phyloP scores from a whole-genome alignment of 1,140 invertebrate genomes.

The Drosophila kanapiae region DNA sequence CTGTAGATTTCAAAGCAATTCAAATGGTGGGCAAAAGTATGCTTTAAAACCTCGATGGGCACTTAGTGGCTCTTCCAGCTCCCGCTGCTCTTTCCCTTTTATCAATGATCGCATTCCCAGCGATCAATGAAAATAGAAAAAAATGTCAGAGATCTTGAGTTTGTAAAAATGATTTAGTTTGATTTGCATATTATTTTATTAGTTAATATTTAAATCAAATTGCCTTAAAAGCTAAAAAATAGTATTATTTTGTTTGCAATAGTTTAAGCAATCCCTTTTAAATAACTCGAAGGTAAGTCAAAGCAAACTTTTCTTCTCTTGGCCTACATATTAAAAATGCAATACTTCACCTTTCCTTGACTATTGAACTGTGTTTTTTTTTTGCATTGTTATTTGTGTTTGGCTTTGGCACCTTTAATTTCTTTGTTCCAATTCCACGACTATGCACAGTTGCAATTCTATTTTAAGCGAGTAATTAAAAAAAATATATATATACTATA shows the following conservation, averaged over 20 bases:
- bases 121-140: too few species aligned
- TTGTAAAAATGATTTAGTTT: too few species aligned
- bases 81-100: too few species aligned
- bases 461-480: neutral
- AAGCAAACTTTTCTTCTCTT: neutral
- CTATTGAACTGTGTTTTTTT: neutral
- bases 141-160: too few species aligned
- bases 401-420: neutral
- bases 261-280: neutral
- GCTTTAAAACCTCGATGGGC: neutral
- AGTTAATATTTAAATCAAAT: neutral
- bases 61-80: too few species aligned
- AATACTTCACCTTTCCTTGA: neutral
- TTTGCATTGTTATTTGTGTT: neutral
- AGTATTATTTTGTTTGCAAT: neutral
- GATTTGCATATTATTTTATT: neutral
- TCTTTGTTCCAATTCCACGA: neutral
- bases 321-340: too few species aligned
- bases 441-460: neutral
- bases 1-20: neutral
- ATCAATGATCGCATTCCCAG: too few species aligned
- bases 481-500: neutral
- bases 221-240: neutral
- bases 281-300: too few species aligned
- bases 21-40: neutral